Conservation (phyloP, 1,140 invertebrate genomes). For the Aphaenogaster rudis region DNA sequence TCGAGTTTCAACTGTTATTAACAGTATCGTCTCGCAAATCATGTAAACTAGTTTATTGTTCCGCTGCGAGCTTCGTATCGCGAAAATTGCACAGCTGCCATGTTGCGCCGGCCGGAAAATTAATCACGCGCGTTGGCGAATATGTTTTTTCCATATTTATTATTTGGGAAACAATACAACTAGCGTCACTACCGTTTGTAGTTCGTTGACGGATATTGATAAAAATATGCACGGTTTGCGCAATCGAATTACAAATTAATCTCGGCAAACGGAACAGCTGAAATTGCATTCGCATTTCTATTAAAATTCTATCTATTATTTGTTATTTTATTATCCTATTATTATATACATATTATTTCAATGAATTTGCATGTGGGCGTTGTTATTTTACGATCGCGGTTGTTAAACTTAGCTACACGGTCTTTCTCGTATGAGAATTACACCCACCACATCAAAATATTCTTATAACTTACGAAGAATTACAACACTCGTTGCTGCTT, state of each 20-base stretch:
- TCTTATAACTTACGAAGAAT: constrained; percentile 24
- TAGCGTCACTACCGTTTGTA: neutral
- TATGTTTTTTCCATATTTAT: constrained; percentile 39
- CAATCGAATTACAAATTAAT: constrained; percentile 61
- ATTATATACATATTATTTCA: constrained; percentile 40
- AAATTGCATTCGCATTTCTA: constrained; percentile 41
- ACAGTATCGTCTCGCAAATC: constrained; percentile 58
- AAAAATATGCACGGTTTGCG: constrained; percentile 30
- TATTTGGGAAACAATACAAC: constrained; percentile 22
- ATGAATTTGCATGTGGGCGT: constrained; percentile 4
- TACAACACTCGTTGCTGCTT: constrained; percentile 19
- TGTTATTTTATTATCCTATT: constrained; percentile 54
- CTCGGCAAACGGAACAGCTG: constrained; percentile 39
- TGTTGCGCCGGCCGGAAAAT: constrained; percentile 27
- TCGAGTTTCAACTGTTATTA: constrained; percentile 37
- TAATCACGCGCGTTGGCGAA: constrained; percentile 35
- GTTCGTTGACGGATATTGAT: constrained; percentile 38
- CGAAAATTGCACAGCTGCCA: constrained; percentile 41
- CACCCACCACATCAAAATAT: neutral
- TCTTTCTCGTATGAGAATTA: constrained; percentile 17
- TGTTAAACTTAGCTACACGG: constrained; percentile 30
- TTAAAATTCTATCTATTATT: constrained; percentile 53
- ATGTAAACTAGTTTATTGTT: constrained; percentile 64
- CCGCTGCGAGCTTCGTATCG: constrained; percentile 25
- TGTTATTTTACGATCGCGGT: constrained; percentile 1